A percentile compares a stretch with the other conserved stretches of the same genome.
Evolutionary conservation across 2,113 vertebrate species (phyloP).

Genomic region (Natator depressus): DNA sequence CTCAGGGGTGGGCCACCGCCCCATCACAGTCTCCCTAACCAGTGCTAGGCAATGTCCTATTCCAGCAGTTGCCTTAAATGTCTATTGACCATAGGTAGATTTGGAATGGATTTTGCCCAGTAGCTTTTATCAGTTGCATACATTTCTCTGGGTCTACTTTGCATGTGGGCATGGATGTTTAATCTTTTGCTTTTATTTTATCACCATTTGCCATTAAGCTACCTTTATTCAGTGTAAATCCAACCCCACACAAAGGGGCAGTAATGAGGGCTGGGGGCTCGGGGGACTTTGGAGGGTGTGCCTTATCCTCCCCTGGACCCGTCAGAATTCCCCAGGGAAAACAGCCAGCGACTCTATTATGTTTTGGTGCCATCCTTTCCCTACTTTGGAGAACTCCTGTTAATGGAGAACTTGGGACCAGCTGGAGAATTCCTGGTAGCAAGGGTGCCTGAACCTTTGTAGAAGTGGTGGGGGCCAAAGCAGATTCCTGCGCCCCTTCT

Average conservation of each 20-base stretch:
- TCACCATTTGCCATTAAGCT: neutral
- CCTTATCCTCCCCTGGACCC: neutral
- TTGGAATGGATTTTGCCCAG: neutral
- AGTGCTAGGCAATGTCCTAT: neutral
- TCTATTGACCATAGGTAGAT: neutral
- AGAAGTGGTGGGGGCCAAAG: too few species aligned
- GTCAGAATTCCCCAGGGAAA: neutral
- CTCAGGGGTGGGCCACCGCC: too few species aligned
- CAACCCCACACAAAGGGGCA: neutral
- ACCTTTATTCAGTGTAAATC: neutral
- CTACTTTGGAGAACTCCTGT: neutral
- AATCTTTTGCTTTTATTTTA: neutral
- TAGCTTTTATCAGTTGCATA: neutral
- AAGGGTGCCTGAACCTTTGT: neutral
- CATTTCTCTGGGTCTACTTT: neutral
- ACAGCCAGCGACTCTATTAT: too few species aligned
- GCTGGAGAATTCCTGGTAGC: neutral
- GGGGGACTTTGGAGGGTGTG: neutral
- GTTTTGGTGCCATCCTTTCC: neutral
- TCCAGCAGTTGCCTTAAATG: slow-evolving; percentile 22
- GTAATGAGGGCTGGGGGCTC: neutral
- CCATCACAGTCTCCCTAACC: neutral
- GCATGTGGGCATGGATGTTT: neutral
- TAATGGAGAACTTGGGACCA: neutral
- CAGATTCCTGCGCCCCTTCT: too few species aligned